Evolutionary conservation across 1,140 invertebrate genomes (phyloP), one percentile per base, ranked within the genome.

Genomic region (Drosophila tsacasi): DNA sequence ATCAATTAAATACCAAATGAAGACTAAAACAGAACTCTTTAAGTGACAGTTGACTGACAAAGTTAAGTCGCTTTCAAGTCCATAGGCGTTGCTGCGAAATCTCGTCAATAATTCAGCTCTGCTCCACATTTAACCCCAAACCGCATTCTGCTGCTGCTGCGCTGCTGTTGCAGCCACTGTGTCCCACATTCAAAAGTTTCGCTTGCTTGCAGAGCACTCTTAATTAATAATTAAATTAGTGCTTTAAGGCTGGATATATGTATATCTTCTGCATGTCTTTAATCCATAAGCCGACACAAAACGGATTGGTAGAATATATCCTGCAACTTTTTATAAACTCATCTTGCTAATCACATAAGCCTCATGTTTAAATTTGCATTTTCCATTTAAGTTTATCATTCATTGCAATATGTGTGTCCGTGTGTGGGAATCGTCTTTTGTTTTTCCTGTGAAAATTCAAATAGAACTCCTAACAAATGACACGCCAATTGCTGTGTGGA

Each of bases 131-230:
- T 61, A 69, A 44, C 64, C 75, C 32, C 57, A 77, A 77, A 69
- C 75, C 74, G 64, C 75, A 77, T 47, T 68, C 63, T 66, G 71
- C 44, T 35, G 60, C 47, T 54, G 17, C 47, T 64, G 30, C n/a
- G 25, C 25, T 32, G 30, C 30, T 32, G 30, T 32, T 40, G 19
- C 42, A 47, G 32, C 17, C n/a, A 12, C 19, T 66, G 46, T 77
- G 55, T 37, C 55, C 75, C 74, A 77, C 74, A 77, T 77, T 17
- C 64, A 61, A 59, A 77, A 77, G 74, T 77, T 77, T 77, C 73
- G 55, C 75, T 68, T 68, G 64, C 52, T 42, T 68, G n/a, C 37
- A 30, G 37, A 55, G 62, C n/a, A 30, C 52, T 46, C 23, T 37
- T 59, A 77, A 77, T 77, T 78, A 77, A 61, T 77, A 69, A 77